These are phyloP conservation scores for Emmelina monodactyla DNA, from an alignment of 2,888 invertebrate species.

Conservation along the genomic window DNA sequence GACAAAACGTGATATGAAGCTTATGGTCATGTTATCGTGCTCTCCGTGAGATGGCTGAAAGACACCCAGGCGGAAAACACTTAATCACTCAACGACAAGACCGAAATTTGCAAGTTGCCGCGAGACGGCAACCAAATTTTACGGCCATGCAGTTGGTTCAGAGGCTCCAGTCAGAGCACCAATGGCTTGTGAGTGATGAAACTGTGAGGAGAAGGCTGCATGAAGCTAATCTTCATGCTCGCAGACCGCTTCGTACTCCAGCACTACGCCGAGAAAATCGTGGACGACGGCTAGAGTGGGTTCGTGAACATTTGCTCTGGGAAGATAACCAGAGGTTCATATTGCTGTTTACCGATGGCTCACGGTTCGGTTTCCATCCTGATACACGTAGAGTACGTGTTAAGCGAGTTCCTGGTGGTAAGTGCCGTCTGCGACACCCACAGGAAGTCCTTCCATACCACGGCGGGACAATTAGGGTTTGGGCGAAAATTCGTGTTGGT, in stretches of 20 bases:
- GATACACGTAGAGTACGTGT: not conserved
- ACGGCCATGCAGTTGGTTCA: no score
- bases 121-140: no score
- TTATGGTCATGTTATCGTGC: no score
- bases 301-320: not conserved
- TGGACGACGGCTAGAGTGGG: not conserved
- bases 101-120: no score
- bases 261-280: constrained; percentile 1
- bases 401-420: constrained; percentile 1
- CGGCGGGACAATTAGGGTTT: not conserved
- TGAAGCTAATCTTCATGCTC: constrained; percentile 3
- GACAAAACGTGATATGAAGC: no score
- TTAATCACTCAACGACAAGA: no score
- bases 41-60: no score
- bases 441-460: no score
- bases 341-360: not conserved
- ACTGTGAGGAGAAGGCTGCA: not conserved
- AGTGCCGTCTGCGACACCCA: no score
- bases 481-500: not conserved
- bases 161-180: no score
- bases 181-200: no score
- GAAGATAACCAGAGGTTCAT: not conserved
- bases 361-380: not conserved
- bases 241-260: constrained; percentile 5
- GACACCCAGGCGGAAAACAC: no score